Evolutionary conservation across 1,140 invertebrate genomes (phyloP).

Genomic region (Chlorops oryzae): DNA sequence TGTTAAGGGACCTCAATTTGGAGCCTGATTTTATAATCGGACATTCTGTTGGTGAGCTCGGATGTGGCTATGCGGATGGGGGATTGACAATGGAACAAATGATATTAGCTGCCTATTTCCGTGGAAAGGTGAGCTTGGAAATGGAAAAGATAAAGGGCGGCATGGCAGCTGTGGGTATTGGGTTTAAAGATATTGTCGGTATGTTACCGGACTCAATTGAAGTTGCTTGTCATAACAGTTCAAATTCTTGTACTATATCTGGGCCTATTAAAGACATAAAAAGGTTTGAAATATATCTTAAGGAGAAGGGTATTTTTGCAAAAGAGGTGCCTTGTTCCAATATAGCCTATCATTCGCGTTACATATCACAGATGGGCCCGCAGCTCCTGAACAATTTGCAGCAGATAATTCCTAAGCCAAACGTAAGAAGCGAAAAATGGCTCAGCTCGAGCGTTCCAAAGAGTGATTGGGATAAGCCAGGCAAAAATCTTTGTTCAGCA

Average conservation of each 20-base stretch:
- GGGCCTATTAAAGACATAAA: constrained; percentile 68
- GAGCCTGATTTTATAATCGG: constrained; percentile 77
- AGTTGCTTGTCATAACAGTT: constrained; percentile 80
- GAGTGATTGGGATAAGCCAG: constrained; percentile 62
- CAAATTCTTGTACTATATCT: constrained; percentile 79
- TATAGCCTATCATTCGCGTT: constrained; percentile 79
- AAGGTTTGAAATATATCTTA: constrained; percentile 62
- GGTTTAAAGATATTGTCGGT: constrained; percentile 55
- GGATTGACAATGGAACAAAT: constrained; percentile 77
- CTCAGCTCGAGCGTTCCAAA: constrained; percentile 79
- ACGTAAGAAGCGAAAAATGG: constrained; percentile 71
- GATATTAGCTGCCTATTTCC: constrained; percentile 74
- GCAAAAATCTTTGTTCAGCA: constrained; percentile 68
- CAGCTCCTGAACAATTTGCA: constrained; percentile 65
- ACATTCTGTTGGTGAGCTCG: constrained; percentile 84
- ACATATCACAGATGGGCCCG: constrained; percentile 68
- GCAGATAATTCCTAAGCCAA: constrained; percentile 63
- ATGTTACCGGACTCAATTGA: constrained; percentile 64
- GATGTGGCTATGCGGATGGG: constrained; percentile 84
- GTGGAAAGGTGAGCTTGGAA: constrained; percentile 78
- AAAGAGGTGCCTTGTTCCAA: constrained; percentile 73
- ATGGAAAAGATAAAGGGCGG: constrained; percentile 67
- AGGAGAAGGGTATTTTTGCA: constrained; percentile 72
- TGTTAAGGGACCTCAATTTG: constrained; percentile 64
- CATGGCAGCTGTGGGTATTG: constrained; percentile 76